Base-by-base conservation (phyloP, 2,888 invertebrate species). In the Cerastoderma edule region DNA sequence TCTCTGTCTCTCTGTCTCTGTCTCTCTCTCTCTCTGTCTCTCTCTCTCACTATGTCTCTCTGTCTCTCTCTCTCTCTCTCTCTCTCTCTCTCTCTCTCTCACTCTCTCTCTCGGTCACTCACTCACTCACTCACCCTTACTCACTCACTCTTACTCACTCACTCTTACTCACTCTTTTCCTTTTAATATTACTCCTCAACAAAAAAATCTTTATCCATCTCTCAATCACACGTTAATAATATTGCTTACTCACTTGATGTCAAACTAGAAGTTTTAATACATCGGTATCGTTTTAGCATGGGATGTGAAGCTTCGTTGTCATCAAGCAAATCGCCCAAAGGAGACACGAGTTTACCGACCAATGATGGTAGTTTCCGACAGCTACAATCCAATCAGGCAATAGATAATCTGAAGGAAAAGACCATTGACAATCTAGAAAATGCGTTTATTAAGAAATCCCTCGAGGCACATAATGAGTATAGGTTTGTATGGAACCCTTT, bases 371-470 rank as follows among this genome's bases (percentile, higher is more conserved):
- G 2, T 13, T 13, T 22, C 5, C 57, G 16, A 8, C 32, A 8
- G 2, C 53, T 1, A 27, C 27, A 24, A 53, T 13, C 53, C 24
- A 53, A 24, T 53, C 4, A 53, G 5, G 28, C 10, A 13, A 28
- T 22, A 53, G 53, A 8, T 6, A 53, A 53, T 13, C 13, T 22
- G 13, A 53, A 53, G 13, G 33, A 28, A 22, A 32, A 32, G n/a
- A 32, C 33, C 32, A 32, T 19, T 32, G 19, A 57, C 8, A 57
- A 32, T 33, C 57, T 28, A 1, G 57, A 57, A 13, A 13, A 57
- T 33, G 57, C 32, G n/a, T 57, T 57, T n/a, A 66, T 66, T 30
- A 5, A 48, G 5, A 50, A 66, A 44, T n/a, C 66, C 10, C 50
- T 66, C 16, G 8, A 50, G 13, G 50, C 48, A 28, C 50, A 66